Evolutionary conservation across 2,888 invertebrate species (phyloP).

Genomic region (Nephrotoma flavescens): DNA sequence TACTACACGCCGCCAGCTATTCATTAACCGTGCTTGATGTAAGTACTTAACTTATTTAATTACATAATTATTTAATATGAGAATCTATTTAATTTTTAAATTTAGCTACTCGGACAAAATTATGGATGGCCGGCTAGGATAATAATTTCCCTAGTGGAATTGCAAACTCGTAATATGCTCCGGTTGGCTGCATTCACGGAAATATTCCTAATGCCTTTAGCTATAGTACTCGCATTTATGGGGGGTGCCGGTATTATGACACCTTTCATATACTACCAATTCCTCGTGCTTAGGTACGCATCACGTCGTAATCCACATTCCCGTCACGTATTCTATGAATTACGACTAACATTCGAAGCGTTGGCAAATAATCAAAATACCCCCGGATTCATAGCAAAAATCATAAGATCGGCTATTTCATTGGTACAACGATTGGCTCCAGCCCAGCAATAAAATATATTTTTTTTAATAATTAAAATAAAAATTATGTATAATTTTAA

Average conservation of each 20-base stretch:
- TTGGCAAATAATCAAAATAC: slow-evolving; percentile 50
- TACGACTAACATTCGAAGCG: slow-evolving; percentile 56
- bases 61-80: not conserved
- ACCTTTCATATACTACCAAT: slow-evolving; percentile 95
- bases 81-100: slow-evolving; percentile 10
- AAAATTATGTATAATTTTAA: not conserved
- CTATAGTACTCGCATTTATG: slow-evolving; percentile 63
- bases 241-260: slow-evolving; percentile 81
- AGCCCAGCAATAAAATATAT: not conserved
- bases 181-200: slow-evolving; percentile 85
- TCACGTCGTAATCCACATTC: slow-evolving; percentile 95
- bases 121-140: slow-evolving; percentile 80
- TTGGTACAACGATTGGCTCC: slow-evolving; percentile 65
- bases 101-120: slow-evolving; percentile 79
- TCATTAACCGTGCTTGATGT: slow-evolving; percentile 81
- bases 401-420: slow-evolving; percentile 44
- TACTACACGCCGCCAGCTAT: slow-evolving; percentile 86
- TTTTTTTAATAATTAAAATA: not conserved
- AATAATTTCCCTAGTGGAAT: slow-evolving; percentile 75
- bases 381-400: slow-evolving; percentile 47
- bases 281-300: slow-evolving; percentile 79
- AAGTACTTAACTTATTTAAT: slow-evolving; percentile 37
- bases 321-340: slow-evolving; percentile 79
- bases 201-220: slow-evolving; percentile 79
- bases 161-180: slow-evolving; percentile 79